A percentile compares a stretch with the other conserved stretches of the same genome.
Conservation (phyloP, 2,888 invertebrate genomes). For the Volucella zonaria region DNA sequence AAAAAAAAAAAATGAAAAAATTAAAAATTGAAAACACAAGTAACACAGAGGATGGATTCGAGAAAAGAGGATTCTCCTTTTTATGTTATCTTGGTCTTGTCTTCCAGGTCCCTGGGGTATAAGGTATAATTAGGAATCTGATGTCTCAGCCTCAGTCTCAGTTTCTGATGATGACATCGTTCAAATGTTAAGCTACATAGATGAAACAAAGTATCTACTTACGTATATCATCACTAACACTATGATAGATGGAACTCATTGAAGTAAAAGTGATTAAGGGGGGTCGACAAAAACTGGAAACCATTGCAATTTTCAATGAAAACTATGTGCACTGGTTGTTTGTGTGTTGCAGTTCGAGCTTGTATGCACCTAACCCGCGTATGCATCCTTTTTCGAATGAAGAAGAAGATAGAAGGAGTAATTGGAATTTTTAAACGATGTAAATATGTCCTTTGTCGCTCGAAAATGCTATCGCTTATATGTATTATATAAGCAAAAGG, state of each 20-base stretch:
- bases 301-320: conserved; percentile 39
- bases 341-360: conserved; percentile 20
- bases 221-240: conserved; percentile 9
- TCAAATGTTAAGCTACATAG: conserved; percentile 62
- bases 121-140: conserved; percentile 61
- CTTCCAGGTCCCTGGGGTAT: conserved; percentile 33
- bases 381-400: conserved; percentile 25
- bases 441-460: conserved; percentile 54
- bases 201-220: conserved; percentile 34
- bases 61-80: conserved; percentile 34
- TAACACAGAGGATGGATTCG: not conserved
- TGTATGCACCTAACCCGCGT: not conserved
- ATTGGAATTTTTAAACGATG: conserved; percentile 53
- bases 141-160: conserved; percentile 20
- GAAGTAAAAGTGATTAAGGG: conserved; percentile 16
- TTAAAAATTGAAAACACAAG: no score
- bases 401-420: conserved; percentile 34
- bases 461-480: conserved; percentile 39
- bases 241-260: conserved; percentile 41
- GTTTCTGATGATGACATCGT: conserved; percentile 68
- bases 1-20: no score
- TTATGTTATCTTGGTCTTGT: not conserved
- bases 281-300: not conserved
- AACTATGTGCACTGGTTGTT: conserved; percentile 17
- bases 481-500: conserved; percentile 18